These are phyloP conservation scores for Barypeithes pellucidus DNA, from an alignment of 2,888 invertebrate species.

Conservation along the genomic window DNA sequence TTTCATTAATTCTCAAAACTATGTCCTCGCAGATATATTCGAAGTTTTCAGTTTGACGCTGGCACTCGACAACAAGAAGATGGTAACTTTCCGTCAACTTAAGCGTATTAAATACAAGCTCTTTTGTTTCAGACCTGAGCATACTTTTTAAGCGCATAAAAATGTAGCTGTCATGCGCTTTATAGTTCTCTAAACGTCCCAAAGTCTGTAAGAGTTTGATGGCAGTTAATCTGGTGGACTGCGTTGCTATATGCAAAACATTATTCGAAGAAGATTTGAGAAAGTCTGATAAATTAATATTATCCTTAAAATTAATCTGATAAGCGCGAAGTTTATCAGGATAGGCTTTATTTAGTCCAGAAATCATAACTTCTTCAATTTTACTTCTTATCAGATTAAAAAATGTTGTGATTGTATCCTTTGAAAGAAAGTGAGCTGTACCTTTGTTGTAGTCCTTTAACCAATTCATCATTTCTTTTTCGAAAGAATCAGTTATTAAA, in stretches of 20 bases:
- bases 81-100: slow-evolving; percentile 8
- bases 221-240: slow-evolving; percentile 35
- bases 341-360: slow-evolving; percentile 46
- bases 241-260: slow-evolving; percentile 28
- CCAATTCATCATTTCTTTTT: slow-evolving; percentile 46
- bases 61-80: slow-evolving; percentile 45
- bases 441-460: slow-evolving; percentile 45
- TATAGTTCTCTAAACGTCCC: neutral
- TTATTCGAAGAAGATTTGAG: slow-evolving; percentile 4
- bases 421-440: slow-evolving; percentile 29
- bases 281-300: neutral
- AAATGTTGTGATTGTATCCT: neutral
- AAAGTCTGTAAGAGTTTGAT: slow-evolving; percentile 41
- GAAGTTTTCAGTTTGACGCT: slow-evolving; percentile 3
- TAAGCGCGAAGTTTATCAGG: slow-evolving; percentile 37
- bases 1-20: neutral
- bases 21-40: neutral
- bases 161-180: slow-evolving; percentile 40
- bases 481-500: slow-evolving; percentile 45
- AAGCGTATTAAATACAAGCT: slow-evolving; percentile 32
- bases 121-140: slow-evolving; percentile 19
- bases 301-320: neutral
- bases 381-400: slow-evolving; percentile 28
- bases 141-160: slow-evolving; percentile 37
- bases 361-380: slow-evolving; percentile 28